Conservation (phyloP, 2,888 invertebrate species). For the Drosophila macrospina region DNA sequence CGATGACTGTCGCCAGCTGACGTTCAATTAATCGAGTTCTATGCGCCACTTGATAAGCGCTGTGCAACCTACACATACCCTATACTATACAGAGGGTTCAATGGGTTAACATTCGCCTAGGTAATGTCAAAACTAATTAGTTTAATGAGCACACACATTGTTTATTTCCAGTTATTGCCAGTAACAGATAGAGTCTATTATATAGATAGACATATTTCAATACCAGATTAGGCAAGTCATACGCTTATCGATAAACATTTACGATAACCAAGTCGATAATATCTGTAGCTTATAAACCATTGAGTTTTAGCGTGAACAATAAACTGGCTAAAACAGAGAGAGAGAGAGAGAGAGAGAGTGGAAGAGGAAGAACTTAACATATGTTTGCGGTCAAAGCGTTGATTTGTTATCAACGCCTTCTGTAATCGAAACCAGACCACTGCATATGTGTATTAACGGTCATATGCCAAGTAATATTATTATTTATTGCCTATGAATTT, state of each 20-base stretch:
- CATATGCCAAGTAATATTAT: conserved; percentile 13
- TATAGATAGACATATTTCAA: background rate
- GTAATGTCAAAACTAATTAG: conserved; percentile 9
- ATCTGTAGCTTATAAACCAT: background rate
- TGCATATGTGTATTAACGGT: conserved; percentile 4
- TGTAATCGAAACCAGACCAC: conserved; percentile 37
- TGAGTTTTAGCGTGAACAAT: conserved; percentile 9
- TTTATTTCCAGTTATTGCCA: conserved; percentile 9
- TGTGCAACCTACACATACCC: conserved; percentile 1
- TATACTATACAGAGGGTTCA: conserved; percentile 17
- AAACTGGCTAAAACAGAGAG: background rate
- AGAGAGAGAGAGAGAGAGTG: background rate
- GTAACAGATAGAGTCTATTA: conserved; percentile 3
- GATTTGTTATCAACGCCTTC: conserved; percentile 35
- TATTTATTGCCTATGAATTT: conserved; percentile 18
- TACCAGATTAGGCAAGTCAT: background rate
- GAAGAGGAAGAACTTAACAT: conserved; percentile 18
- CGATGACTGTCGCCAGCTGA: conserved; percentile 33
- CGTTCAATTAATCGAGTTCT: conserved; percentile 1
- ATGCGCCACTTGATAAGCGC: conserved; percentile 40
- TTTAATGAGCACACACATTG: conserved; percentile 3
- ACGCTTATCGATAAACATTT: too few relatives aligned
- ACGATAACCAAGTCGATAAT: conserved; percentile 16
- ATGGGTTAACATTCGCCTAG: conserved; percentile 24
- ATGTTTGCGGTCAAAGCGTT: conserved; percentile 32